phyloP scores from a whole-genome alignment of 2,888 invertebrate species.

The Agrochola circellaris region DNA sequence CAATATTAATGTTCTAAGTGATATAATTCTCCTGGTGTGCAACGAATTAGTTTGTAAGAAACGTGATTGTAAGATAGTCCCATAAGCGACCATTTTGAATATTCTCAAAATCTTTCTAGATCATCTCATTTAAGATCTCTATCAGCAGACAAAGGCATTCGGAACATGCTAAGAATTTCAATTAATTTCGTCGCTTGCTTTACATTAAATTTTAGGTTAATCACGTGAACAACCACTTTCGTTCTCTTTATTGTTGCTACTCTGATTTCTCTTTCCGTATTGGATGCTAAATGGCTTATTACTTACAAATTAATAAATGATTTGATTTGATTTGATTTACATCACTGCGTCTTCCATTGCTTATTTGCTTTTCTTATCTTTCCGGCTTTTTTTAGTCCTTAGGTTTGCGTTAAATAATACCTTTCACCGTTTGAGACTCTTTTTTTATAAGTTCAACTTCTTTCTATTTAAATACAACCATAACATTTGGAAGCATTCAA shows the following conservation, averaged over 20 bases:
- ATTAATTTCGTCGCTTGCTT: conserved; percentile 27
- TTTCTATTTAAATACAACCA: not conserved
- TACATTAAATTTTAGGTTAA: conserved; percentile 47
- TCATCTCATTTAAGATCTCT: conserved; percentile 17
- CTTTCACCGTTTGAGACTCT: not conserved
- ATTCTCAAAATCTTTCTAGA: conserved; percentile 27
- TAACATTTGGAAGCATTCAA: not conserved
- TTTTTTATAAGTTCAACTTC: not conserved
- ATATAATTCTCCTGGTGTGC: not conserved
- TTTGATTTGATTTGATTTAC: too few species aligned
- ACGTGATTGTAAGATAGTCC: conserved; percentile 1
- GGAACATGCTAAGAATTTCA: conserved; percentile 41
- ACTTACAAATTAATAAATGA: too few species aligned
- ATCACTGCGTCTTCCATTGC: not conserved
- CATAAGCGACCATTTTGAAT: conserved; percentile 1
- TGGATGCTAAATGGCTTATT: conserved; percentile 12
- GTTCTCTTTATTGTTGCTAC: conserved; percentile 39
- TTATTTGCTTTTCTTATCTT: not conserved
- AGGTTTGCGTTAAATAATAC: not conserved
- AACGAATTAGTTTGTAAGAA: too few species aligned
- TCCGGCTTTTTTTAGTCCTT: not conserved
- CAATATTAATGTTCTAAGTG: too few species aligned
- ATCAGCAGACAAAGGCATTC: conserved; percentile 20
- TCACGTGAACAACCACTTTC: conserved; percentile 54
- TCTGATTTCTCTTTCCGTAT: conserved; percentile 53